A percentile compares a stretch with the other conserved stretches of the same genome.
phyloP scores from a whole-genome alignment of 2,888 invertebrate species.

The Abscondita cerata region DNA sequence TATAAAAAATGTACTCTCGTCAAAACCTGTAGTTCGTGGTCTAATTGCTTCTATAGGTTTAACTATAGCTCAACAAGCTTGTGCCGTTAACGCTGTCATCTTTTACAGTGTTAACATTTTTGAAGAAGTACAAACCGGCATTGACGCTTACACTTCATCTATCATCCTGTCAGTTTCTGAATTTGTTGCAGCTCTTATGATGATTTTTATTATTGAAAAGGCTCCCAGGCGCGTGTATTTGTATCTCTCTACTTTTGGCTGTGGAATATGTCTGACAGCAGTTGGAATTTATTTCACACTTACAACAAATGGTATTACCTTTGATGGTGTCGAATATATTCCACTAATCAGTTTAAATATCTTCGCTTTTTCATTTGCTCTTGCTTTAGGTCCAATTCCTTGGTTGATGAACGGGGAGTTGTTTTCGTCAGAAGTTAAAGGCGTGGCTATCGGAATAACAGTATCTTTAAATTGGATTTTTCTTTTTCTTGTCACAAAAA shows the following conservation, averaged over 20 bases:
- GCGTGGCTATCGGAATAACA: conserved; percentile 27
- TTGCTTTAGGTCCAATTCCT: conserved; percentile 29
- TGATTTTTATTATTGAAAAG: conserved; percentile 73
- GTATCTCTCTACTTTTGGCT: conserved; percentile 7
- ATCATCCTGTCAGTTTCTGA: conserved; percentile 81
- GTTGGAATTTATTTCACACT: conserved; percentile 12
- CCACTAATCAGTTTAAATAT: conserved; percentile 21
- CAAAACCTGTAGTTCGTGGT: conserved; percentile 68
- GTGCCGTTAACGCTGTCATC: conserved; percentile 80
- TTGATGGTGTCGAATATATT: conserved; percentile 18
- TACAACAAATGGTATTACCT: not conserved
- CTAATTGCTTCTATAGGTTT: conserved; percentile 73
- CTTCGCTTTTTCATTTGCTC: conserved; percentile 23
- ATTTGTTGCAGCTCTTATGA: conserved; percentile 71
- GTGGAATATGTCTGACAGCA: conserved; percentile 3
- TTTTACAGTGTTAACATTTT: conserved; percentile 78
- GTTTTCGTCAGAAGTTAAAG: conserved; percentile 24
- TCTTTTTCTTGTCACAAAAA: conserved; percentile 29
- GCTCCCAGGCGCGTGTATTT: conserved; percentile 71
- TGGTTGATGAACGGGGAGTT: conserved; percentile 31
- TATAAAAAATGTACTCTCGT: conserved; percentile 65
- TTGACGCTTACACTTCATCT: conserved; percentile 69
- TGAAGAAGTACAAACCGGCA: conserved; percentile 70
- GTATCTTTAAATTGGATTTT: conserved; percentile 25
- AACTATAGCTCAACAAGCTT: conserved; percentile 83